phyloP scores from a whole-genome alignment of 2,113 vertebrate genomes.

The Gymnorhina tibicen region DNA sequence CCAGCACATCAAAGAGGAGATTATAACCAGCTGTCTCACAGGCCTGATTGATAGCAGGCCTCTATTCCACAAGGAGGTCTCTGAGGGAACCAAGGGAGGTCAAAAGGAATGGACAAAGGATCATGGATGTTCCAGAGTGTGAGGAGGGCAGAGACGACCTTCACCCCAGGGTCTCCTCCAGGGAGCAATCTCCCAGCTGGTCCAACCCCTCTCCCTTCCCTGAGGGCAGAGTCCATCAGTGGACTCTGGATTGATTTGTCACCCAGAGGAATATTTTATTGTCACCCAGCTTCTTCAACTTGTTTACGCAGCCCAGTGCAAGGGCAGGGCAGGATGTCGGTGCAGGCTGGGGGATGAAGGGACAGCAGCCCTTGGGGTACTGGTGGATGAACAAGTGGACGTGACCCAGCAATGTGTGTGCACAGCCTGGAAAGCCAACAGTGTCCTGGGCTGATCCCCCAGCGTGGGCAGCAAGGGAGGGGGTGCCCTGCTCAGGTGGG shows the following conservation, averaged over 20 bases:
- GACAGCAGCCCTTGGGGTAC: background rate
- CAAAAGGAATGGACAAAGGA: background rate
- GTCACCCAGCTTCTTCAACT: background rate
- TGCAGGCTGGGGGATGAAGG: background rate
- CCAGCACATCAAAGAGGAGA: background rate
- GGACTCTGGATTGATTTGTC: background rate
- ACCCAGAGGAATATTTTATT: background rate
- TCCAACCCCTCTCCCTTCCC: background rate
- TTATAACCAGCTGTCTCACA: background rate
- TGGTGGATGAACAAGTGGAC: background rate
- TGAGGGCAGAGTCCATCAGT: background rate
- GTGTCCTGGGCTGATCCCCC: background rate
- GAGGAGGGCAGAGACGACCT: background rate
- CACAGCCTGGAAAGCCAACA: fast-evolving
- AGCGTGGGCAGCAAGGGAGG: fast-evolving
- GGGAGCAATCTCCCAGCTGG: background rate
- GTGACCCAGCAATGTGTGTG: fast-evolving
- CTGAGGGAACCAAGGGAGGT: background rate
- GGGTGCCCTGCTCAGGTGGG: fast-evolving
- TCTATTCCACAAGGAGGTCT: background rate
- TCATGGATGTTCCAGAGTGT: background rate
- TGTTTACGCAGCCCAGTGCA: background rate
- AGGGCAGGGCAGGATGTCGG: background rate
- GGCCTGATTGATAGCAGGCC: background rate
- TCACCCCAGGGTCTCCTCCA: background rate